phyloP scores from a whole-genome alignment of 2,888 invertebrate species.

The Dorcus hopei region DNA sequence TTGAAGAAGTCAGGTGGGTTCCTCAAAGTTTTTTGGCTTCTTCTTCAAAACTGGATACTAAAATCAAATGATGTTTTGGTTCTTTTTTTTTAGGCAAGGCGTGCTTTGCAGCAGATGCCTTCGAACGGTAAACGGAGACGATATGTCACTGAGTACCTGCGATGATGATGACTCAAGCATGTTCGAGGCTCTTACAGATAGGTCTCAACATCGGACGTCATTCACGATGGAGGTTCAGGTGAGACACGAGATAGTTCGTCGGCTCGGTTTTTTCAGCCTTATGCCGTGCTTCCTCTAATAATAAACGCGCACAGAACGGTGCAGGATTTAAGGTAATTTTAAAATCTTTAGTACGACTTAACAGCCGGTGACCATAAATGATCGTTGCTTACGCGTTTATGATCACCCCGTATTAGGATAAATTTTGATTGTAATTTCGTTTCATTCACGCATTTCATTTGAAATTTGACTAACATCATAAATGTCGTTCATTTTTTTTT shows the following conservation, averaged over 20 bases:
- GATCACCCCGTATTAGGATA: no score
- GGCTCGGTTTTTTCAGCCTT: conserved; percentile 40
- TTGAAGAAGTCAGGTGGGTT: conserved; percentile 79
- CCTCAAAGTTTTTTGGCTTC: neutral
- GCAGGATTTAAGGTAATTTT: neutral
- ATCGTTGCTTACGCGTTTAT: no score
- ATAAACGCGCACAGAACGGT: neutral
- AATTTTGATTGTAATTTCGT: no score
- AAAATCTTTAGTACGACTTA: neutral
- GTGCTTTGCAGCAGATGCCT: conserved; percentile 79
- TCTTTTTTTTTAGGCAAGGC: conserved; percentile 63
- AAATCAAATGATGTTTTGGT: conserved; percentile 9
- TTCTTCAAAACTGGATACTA: neutral
- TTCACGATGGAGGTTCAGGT: conserved; percentile 48
- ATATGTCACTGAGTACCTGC: conserved; percentile 58
- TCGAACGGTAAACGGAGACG: conserved; percentile 62
- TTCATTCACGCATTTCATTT: no score
- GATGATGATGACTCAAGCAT: conserved; percentile 67
- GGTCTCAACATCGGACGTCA: conserved; percentile 37
- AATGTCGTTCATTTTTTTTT: no score
- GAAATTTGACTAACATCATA: no score
- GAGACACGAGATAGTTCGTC: conserved; percentile 38
- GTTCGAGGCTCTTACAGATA: conserved; percentile 48
- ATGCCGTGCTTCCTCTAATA: conserved; percentile 37
- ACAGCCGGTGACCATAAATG: no score